A percentile compares a stretch with the other conserved stretches of the same genome.
phyloP scores from a whole-genome alignment of 1,140 invertebrate genomes.

The Pseudomyrmex gracilis region DNA sequence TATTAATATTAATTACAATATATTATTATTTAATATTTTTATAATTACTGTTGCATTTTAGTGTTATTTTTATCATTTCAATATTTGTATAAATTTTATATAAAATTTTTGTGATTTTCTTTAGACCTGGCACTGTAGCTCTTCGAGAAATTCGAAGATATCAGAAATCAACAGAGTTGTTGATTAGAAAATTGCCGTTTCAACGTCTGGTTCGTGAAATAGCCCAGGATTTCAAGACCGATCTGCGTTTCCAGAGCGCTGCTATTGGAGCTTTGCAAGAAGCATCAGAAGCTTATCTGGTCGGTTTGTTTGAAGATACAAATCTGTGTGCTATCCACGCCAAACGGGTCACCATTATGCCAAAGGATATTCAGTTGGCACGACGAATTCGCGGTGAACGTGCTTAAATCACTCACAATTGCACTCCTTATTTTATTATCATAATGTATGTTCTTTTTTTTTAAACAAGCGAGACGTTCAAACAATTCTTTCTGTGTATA shows the following conservation, averaged over 20 bases:
- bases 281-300: constrained; percentile 94
- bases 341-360: constrained; percentile 97
- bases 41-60: neutral
- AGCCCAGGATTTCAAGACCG: constrained; percentile 93
- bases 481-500: too few relatives aligned
- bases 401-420: constrained; percentile 87
- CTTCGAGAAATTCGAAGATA: constrained; percentile 93
- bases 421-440: constrained; percentile 64
- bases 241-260: constrained; percentile 92
- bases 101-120: constrained; percentile 42
- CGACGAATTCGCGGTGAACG: constrained; percentile 94
- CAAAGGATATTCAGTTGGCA: constrained; percentile 97
- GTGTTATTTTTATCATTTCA: too few relatives aligned
- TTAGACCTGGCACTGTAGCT: constrained; percentile 92
- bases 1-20: too few relatives aligned
- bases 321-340: constrained; percentile 97
- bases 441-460: too few relatives aligned
- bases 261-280: constrained; percentile 92
- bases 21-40: too few relatives aligned
- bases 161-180: constrained; percentile 92
- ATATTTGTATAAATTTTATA: neutral
- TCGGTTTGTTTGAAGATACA: constrained; percentile 96
- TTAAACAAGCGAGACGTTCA: too few relatives aligned
- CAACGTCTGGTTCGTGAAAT: constrained; percentile 94
- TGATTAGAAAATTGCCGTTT: constrained; percentile 95